Evolutionary conservation across 2,797 vertebrate species (phyloP), one percentile per base, ranked within the genome.

Genomic region (Peromyscus aztecus): DNA sequence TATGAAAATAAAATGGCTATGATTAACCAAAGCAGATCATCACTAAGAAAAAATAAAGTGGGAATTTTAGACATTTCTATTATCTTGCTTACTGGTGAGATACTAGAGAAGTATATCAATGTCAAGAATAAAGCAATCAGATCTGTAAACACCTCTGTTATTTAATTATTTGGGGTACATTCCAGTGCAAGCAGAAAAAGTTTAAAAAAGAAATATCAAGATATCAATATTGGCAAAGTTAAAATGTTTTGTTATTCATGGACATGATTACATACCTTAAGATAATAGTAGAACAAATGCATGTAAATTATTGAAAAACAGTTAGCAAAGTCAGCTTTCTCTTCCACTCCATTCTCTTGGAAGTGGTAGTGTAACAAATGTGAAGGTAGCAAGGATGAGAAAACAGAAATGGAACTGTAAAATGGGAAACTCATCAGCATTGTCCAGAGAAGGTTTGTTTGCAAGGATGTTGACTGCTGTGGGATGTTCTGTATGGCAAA

Each of bases 11-110:
- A 19, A 93, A 3, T 76, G 29, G 1, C 31, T 13, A 43, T 75
- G 17, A 80, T 43, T 96, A 97, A 83, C 43, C 71, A 83, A 95
- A 83, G 12, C 4, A 86, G 13, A 46, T 40, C 49, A 65, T 88
- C 34, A 82, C 80, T 71, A 43, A 75, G 23, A 82, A 73, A 81
- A 49, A 4, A n/a, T 61, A 92, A 40, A 65, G 29, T 65, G 6
- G 8, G 31, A 73, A 67, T 78, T 85, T 57, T 16, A 49, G 17
- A 78, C 73, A 75, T 46, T 37, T 49, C n/a, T 94, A 75, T 19
- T 90, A 75, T 84, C 27, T 27, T 73, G 14, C 10, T 77, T 92
- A 94, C 69, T 21, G 7, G 24, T 69, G 40, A 77, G 5, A 86
- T 65, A 61, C 40, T 52, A 9, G 73, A 90, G 12, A 31, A 40